Conservation (phyloP, 1,140 invertebrate species). For the Apocrypta bakeri region DNA sequence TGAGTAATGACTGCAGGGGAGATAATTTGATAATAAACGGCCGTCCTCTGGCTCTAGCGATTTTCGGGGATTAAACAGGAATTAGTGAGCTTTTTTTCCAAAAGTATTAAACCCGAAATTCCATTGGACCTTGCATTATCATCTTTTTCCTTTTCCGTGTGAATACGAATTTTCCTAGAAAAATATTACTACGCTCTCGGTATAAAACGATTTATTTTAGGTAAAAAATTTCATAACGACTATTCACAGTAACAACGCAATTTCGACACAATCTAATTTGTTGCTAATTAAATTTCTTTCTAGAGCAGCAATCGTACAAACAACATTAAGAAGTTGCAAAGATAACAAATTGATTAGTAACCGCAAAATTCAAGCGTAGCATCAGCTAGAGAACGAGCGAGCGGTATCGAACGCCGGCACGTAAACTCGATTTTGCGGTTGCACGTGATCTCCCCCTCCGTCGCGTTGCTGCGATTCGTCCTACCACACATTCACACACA, state of each 20-base stretch:
- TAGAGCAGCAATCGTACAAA: not conserved
- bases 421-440: constrained; percentile 34
- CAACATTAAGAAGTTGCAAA: not conserved
- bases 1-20: not conserved
- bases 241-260: too few relatives aligned
- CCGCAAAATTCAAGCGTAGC: constrained; percentile 14
- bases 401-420: not conserved
- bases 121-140: not conserved
- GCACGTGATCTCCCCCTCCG: constrained; percentile 4
- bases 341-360: constrained; percentile 29
- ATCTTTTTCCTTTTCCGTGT: too few relatives aligned
- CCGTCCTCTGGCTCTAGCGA: not conserved
- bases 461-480: not conserved
- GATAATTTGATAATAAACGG: not conserved
- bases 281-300: not conserved
- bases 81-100: not conserved
- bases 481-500: not conserved
- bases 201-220: too few relatives aligned
- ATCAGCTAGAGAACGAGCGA: not conserved
- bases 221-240: too few relatives aligned
- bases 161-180: too few relatives aligned
- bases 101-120: not conserved
- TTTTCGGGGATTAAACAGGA: not conserved
- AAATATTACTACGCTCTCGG: too few relatives aligned
- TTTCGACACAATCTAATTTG: not conserved